These are phyloP conservation scores for Gnathonemus echidnorhynchus DNA, from an alignment of 2,113 vertebrate species.

Conservation along the genomic window DNA sequence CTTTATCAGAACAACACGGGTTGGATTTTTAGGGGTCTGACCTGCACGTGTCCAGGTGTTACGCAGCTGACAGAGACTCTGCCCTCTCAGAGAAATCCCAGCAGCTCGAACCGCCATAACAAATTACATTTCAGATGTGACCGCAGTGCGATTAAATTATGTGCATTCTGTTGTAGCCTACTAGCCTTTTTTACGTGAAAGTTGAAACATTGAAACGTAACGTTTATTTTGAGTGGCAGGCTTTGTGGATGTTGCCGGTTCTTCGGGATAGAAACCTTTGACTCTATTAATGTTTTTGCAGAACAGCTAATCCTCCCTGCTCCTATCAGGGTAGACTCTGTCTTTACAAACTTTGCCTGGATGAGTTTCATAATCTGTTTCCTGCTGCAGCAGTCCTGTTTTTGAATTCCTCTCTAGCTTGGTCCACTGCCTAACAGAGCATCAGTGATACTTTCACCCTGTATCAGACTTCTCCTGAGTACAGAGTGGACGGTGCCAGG, in stretches of 20 bases:
- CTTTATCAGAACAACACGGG: neutral
- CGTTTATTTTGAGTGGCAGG: slow-evolving; percentile 4
- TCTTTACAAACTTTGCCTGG: neutral
- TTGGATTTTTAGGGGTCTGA: neutral
- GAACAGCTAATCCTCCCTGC: neutral
- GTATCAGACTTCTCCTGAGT: neutral
- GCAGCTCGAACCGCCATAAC: slow-evolving; percentile 8
- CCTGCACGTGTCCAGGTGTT: neutral
- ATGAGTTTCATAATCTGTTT: neutral
- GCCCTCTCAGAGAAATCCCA: neutral
- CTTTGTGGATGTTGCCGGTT: slow-evolving; percentile 17
- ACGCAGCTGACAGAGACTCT: neutral
- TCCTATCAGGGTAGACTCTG: neutral
- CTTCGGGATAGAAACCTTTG: neutral
- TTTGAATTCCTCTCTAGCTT: slow-evolving; percentile 12
- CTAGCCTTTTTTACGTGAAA: neutral
- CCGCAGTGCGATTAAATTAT: neutral
- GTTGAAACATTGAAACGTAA: neutral
- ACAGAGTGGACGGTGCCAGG: slow-evolving; percentile 26
- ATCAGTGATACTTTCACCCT: slow-evolving; percentile 40
- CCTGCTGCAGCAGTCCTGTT: neutral
- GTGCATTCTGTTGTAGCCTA: slow-evolving; percentile 1
- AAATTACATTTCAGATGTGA: slow-evolving; percentile 36
- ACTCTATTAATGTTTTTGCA: neutral
- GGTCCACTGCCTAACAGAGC: slow-evolving; percentile 2